Percentiles rank a stretch among this genome's conserved stretches.
Conservation (phyloP, 2,797 vertebrate species). For the Chrosomus eos region DNA sequence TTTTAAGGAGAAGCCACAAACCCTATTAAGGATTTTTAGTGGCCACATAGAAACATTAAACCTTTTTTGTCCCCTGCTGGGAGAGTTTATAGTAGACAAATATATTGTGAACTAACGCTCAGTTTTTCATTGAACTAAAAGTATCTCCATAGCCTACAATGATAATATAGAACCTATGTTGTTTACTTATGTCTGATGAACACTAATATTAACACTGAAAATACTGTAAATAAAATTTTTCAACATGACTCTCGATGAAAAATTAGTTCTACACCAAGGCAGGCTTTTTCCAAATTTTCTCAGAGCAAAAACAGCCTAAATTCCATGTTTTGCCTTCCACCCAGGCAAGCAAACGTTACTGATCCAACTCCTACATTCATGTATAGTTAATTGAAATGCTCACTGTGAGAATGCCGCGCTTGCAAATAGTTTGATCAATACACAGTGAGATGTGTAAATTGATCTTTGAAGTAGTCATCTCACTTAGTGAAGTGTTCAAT, state of each 20-base stretch:
- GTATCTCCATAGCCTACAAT: neutral
- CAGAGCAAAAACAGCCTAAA: neutral
- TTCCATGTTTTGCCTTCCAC: neutral
- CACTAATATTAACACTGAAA: too few species aligned
- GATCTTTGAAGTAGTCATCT: slow-evolving; percentile 69
- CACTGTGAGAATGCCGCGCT: slow-evolving; percentile 72
- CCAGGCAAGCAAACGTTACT: slow-evolving; percentile 40
- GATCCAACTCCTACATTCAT: slow-evolving; percentile 49
- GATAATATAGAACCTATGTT: neutral
- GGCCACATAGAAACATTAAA: slow-evolving; percentile 37
- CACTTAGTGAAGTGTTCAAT: slow-evolving; percentile 83
- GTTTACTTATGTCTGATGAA: neutral
- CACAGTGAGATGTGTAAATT: slow-evolving; percentile 78
- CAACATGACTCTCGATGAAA: neutral
- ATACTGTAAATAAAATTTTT: neutral
- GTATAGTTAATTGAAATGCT: slow-evolving; percentile 76
- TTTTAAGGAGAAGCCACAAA: slow-evolving; percentile 36
- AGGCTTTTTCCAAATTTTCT: neutral
- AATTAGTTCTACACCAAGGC: neutral
- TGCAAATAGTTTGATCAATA: slow-evolving; percentile 81
- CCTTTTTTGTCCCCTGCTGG: neutral
- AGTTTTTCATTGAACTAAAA: neutral
- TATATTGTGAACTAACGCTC: slow-evolving; percentile 13
- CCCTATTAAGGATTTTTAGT: slow-evolving; percentile 36
- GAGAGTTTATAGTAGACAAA: slow-evolving; percentile 18